These are phyloP conservation scores for Micrastur ruficollis DNA, from an alignment of 2,797 vertebrate species.

Conservation along the genomic window DNA sequence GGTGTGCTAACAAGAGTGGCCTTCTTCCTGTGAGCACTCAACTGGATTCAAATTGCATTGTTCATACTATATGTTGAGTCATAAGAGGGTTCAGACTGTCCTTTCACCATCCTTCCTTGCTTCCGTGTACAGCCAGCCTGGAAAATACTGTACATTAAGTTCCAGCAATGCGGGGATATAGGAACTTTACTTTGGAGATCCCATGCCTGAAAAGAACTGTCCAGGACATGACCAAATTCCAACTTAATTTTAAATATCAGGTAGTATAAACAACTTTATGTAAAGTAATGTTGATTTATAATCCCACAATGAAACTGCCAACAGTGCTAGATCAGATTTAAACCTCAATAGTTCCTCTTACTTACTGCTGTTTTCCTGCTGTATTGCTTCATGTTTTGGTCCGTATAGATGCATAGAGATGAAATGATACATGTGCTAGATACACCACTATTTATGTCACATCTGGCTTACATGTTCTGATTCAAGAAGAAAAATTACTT, in stretches of 20 bases:
- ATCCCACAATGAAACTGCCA: not conserved
- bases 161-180: not conserved
- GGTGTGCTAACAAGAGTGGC: not conserved
- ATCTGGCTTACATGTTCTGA: not conserved
- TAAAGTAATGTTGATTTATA: not conserved
- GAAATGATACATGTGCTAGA: not conserved
- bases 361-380: not conserved
- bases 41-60: not conserved
- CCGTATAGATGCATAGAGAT: not conserved
- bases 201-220: not conserved
- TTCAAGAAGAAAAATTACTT: not conserved
- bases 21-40: not conserved
- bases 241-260: not conserved
- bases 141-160: not conserved
- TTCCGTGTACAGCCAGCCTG: not conserved
- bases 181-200: not conserved
- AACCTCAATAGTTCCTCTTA: not conserved
- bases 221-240: not conserved
- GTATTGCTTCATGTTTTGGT: not conserved
- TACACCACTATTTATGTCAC: not conserved
- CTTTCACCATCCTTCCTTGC: not conserved
- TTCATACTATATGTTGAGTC: not conserved
- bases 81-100: not conserved
- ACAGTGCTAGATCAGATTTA: not conserved
- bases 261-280: not conserved